phyloP scores from a whole-genome alignment of 1,140 invertebrate genomes.

The Cecropterus lyciades region DNA sequence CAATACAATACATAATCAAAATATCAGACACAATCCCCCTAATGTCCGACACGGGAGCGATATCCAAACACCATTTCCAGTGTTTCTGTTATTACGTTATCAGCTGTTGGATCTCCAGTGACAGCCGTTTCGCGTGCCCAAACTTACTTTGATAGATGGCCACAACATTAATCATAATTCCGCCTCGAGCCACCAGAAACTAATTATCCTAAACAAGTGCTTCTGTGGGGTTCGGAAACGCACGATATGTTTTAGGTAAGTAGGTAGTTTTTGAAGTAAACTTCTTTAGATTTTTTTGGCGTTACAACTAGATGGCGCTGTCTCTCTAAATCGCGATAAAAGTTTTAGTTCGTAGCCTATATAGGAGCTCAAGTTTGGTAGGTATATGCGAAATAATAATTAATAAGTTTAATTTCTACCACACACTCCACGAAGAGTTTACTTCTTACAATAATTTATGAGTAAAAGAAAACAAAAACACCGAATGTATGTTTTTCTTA shows the following conservation, averaged over 20 bases:
- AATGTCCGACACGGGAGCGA: not conserved
- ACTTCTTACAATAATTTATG: no score
- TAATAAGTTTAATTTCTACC: no score
- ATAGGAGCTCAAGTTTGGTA: no score
- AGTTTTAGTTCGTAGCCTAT: no score
- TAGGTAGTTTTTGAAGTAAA: no score
- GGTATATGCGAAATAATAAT: no score
- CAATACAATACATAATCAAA: not conserved
- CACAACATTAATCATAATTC: conserved; percentile 45
- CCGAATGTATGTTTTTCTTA: no score
- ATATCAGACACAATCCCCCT: not conserved
- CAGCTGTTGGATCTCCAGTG: conserved; percentile 23
- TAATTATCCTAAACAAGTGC: conserved; percentile 42
- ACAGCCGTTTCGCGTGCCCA: conserved; percentile 24
- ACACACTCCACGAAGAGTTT: no score
- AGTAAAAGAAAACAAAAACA: no score
- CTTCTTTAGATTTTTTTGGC: no score
- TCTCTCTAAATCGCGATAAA: no score
- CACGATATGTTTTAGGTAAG: not conserved
- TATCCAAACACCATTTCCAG: conserved; percentile 1
- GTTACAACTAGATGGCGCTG: no score
- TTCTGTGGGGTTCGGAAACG: conserved; percentile 20
- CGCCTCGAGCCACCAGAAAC: conserved; percentile 38
- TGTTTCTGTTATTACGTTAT: conserved; percentile 10
- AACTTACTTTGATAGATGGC: conserved; percentile 42